Evolutionary conservation across 1,140 invertebrate species (phyloP).

Genomic region (Frieseomelitta varia): DNA sequence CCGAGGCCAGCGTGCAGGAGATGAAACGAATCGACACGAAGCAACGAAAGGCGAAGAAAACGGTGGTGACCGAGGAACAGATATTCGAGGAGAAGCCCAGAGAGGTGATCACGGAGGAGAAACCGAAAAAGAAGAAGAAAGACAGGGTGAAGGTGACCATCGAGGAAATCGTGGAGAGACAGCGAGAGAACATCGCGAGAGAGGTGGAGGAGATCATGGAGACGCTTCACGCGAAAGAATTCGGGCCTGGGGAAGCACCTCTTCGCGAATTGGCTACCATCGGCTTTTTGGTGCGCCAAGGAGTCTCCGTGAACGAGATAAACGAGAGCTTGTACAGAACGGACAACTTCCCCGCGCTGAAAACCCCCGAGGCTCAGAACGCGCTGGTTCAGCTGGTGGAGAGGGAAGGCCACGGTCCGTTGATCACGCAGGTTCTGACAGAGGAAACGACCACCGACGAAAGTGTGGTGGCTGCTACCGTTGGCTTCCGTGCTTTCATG

Average conservation of each 20-base stretch:
- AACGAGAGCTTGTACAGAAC: conserved; percentile 88
- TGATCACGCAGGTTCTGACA: conserved; percentile 90
- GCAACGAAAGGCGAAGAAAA: conserved; percentile 72
- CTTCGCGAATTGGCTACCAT: conserved; percentile 91
- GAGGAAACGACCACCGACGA: conserved; percentile 90
- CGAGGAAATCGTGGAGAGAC: conserved; percentile 83
- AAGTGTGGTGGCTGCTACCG: conserved; percentile 87
- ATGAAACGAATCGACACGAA: conserved; percentile 75
- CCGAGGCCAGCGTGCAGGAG: conserved; percentile 79
- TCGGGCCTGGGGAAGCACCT: conserved; percentile 89
- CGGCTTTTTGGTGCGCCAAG: conserved; percentile 88
- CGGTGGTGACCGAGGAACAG: conserved; percentile 70
- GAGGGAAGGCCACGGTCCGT: conserved; percentile 88
- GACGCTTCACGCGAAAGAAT: conserved; percentile 88
- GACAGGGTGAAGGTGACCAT: conserved; percentile 79
- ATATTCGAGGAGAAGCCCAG: conserved; percentile 60
- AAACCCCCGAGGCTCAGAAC: conserved; percentile 89
- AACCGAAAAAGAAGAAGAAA: conserved; percentile 76
- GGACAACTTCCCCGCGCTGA: conserved; percentile 89
- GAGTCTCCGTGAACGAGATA: conserved; percentile 89
- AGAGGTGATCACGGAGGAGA: conserved; percentile 56
- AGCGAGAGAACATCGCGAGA: conserved; percentile 84
- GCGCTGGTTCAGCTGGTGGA: conserved; percentile 92
- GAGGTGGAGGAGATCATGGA: conserved; percentile 90
- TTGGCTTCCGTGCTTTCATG: conserved; percentile 92